Evolutionary conservation across 1,140 invertebrate genomes (phyloP), one percentile per base, ranked within the genome.

Genomic region (Conus betulinus): DNA sequence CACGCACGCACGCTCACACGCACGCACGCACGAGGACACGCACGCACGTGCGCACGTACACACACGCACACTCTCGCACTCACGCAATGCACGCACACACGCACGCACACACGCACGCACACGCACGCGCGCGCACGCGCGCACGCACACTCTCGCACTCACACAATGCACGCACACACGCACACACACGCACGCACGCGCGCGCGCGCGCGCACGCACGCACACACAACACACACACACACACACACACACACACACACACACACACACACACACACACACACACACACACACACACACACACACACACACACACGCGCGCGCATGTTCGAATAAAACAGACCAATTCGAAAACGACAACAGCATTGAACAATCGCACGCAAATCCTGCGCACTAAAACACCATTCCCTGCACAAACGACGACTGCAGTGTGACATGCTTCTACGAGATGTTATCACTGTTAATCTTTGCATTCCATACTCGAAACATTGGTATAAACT

Each of bases 191-290:
- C 53, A 27, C 53, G 5, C 39, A 15, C 39, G 3, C 39, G 52
- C 10, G 52, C 53, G 27, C 53, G 27, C n/a, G 27, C 39, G 27
- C 39, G 23, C 39, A 82, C 39, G 27, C 79, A 82, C 39, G 27
- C 39, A 82, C 39, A 82, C 53, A 82, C 53, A n/a, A 82, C 79
- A 71, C 67, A 71, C 67, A 71, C 67, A 71, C 67, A 71, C 67
- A 71, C 67, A 71, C 67, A 63, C 60, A 63, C 60, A 63, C 60
- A 13, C 1, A 82, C 20, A 82, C 15, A 84, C 85, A 87, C 51
- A 25, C 39, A 39, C 39, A 39, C 39, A 39, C 39, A 39, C 39
- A 39, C 39, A 39, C 39, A 39, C 39, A 39, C 39, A 39, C 39
- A 39, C 39, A 39, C 39, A 39, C 39, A 39, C 39, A 39, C 39